Base-by-base conservation (phyloP, 2,113 vertebrate genomes). In the Barbus barbus region DNA sequence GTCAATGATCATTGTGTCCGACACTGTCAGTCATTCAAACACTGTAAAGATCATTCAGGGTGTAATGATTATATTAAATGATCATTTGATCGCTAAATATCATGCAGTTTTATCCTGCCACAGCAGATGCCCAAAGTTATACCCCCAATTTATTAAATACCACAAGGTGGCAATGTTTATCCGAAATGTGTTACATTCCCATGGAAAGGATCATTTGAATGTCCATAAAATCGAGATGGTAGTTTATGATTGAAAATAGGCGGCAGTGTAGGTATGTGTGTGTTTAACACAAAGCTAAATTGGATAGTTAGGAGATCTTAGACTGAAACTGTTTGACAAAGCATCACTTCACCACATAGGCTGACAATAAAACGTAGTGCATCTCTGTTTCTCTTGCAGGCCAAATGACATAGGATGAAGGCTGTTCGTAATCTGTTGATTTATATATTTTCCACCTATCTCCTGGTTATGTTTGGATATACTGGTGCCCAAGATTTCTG, bases 381-480 rank as follows among this genome's bases (percentile, higher is more conserved):
- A 22, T 79, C 24, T 90, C 72, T 87, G 26, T 94, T 87, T 91
- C 60, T 87, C 88, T 93, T 95, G 91, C 96, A 99, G 98, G 98
- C 97, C 98, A 97, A 99, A 99, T 99, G 98, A 97, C 98, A 99
- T 99, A 99, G 98, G 98, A 99, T 99, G 98, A 99, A 98, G 98
- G 98, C 98, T 98, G 95, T 99, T 97, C 97, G 97, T 96, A 99
- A 98, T 96, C 96, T 99, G 96, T 96, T 99, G 98, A 99, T 99
- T 99, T 99, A 98, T 96, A 98, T 99, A 97, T 99, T 99, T 99
- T 99, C 97, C 97, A 99, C 98, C 97, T 99, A 98, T 98, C 97
- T 99, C 92, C 97, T 99, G 98, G 96, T 99, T 98, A 99, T 99
- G 98, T 97, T 99, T 97, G 98, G 98, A 98, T 98, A 97, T 96